A percentile compares a stretch with the other conserved stretches of the same genome.
Evolutionary conservation across 2,888 invertebrate species (phyloP).

Genomic region (Lasioglossum vierecki): DNA sequence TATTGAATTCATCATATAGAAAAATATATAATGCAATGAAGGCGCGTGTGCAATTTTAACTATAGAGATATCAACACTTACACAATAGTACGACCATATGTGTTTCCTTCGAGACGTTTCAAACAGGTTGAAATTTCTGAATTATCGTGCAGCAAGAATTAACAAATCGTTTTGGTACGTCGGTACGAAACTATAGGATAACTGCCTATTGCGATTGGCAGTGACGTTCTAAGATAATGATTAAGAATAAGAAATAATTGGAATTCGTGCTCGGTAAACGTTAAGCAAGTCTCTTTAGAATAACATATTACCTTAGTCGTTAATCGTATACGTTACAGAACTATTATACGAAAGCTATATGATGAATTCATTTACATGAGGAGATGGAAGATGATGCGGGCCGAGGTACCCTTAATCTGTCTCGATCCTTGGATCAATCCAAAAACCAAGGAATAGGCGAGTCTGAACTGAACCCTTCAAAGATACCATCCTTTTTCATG

Average conservation of each 20-base stretch:
- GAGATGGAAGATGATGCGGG: conserved; percentile 60
- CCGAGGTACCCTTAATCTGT: conserved; percentile 44
- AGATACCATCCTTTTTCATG: conserved; percentile 56
- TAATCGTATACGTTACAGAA: conserved; percentile 36
- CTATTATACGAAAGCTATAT: conserved; percentile 46
- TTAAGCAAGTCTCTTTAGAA: conserved; percentile 13
- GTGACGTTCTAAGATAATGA: conserved; percentile 26
- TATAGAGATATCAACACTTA: conserved; percentile 15
- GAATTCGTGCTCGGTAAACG: conserved; percentile 10
- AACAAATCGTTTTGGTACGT: conserved; percentile 1
- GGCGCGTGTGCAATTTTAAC: conserved; percentile 9
- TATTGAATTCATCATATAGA: conserved; percentile 68
- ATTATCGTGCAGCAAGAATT: background rate
- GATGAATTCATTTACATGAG: conserved; percentile 67
- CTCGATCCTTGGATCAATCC: conserved; percentile 37
- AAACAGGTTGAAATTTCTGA: background rate
- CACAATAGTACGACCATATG: background rate
- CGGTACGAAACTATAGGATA: background rate
- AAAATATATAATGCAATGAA: conserved; percentile 30
- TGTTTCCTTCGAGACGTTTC: background rate
- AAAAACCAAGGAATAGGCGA: conserved; percentile 53
- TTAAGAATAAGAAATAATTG: conserved; percentile 29
- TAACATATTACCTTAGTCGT: conserved; percentile 30
- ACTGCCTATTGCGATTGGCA: conserved; percentile 33
- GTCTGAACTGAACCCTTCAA: conserved; percentile 49